Base-by-base conservation (phyloP, 2,113 vertebrate genomes). In the Thryonomys swinderianus region DNA sequence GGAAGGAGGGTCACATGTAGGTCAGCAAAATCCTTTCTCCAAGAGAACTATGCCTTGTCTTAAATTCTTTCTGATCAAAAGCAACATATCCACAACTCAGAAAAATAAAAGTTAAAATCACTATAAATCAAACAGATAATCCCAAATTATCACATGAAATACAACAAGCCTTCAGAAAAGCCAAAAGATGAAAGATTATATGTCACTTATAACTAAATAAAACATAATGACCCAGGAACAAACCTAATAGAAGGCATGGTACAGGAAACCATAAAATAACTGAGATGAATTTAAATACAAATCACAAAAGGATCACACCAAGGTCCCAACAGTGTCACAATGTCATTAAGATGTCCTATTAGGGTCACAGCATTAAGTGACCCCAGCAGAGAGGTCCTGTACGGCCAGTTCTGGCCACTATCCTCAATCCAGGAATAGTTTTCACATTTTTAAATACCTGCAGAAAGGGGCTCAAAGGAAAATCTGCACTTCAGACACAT, bases 121-220 rank as follows among this genome's bases (percentile, higher is more conserved):
- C 61, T 62, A 79, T 7, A 40, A 73, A n/a, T 37, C 40, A 76
- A 66, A 71, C 9, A 83, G 18, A 32, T 3, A 71, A 51, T 4
- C 5, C 32, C 4, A 40, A n/a, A 37, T 6, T 48, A 27, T 5
- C 45, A 78, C 0, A 2, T 1, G 1, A 11, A 13, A 13, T 1
- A 66, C 55, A 25, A 66, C 1, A 0, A 64, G 2, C 66, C 45
- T 57, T 61, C 3, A 30, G 34, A 32, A 57, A 83, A 67, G 30
- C 1, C n/a, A 87, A 13, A 51, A 66, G 3, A 79, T 0, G 8
- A 45, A 37, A 67, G 61, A 67, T 25, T 9, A 57, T 25, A 23
- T 2, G 0, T 34, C 32, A 6, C 1, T n/a, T 51, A 21, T 23
- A 69, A 69, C 11, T 18, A 81, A 3, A 61, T 25, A 3, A 67